Base-by-base conservation (phyloP, 1,140 invertebrate species). In the Pantala flavescens region DNA sequence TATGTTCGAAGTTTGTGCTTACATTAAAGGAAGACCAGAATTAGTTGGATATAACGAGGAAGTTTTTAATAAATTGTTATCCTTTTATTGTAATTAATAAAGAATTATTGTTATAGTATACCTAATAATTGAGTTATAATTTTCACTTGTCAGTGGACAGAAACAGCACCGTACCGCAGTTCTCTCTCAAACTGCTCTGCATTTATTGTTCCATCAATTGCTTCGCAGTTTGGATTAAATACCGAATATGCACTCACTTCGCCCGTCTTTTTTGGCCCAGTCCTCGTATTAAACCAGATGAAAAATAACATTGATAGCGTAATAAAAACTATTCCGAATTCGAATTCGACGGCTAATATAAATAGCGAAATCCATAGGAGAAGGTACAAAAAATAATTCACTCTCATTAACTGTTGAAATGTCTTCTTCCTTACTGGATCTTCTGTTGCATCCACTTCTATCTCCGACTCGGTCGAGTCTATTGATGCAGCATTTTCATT, bases 161-260 rank as follows among this genome's bases (percentile, higher is more conserved):
- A 70, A 70, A 23, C 74, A 70, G 76, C 73, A 23, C 92, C 90
- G 82, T 87, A 92, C 73, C 86, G 81, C 74, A 98, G 88, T 84
- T 98, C 90, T 78, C 87, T 88, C 81, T 98, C 93, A 81, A 99
- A 93, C 80, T 98, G 94, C 81, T 98, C 95, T n/a, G 95, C 92
- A 76, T 93, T 96, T 1, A 98, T 84, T 0, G 96, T 95, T 19
- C 97, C 97, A 78, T 97, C 91, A 76, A 99, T 93, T 73, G 93
- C 88, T 81, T 94, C 88, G 84, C 93, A 99, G 79, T 97, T 90
- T 76, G 91, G 90, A 87, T 99, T 99, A 81, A 99, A 99, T 0
- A 99, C 97, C 74, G 96, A 99, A 82, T 99, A 99, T 0, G 97
- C 96, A 84, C 95, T 98, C 0, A 93, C 81, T 87, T 96, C 93